phyloP scores from a whole-genome alignment of 1,140 invertebrate species.

The Micrasema minimum region DNA sequence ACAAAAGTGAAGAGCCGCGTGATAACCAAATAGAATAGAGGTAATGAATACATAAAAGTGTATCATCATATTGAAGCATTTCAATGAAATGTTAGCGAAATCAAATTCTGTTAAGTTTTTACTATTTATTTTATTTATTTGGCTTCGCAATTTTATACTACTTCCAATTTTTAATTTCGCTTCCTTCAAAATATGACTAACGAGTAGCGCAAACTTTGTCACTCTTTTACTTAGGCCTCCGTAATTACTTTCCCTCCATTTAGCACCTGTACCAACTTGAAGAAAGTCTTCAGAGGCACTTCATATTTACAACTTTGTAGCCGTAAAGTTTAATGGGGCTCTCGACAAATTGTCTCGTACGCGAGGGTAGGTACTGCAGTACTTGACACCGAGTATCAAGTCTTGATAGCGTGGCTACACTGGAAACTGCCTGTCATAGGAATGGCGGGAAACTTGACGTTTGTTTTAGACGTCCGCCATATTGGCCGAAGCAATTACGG shows the following conservation, averaged over 20 bases:
- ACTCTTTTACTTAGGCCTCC: neutral
- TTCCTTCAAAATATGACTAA: no score
- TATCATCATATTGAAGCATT: no score
- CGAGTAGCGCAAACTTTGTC: no score
- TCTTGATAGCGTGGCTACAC: constrained; percentile 23
- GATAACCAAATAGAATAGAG: no score
- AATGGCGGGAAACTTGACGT: neutral
- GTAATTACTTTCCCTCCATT: neutral
- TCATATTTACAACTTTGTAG: constrained; percentile 49
- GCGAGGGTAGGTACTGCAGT: constrained; percentile 3
- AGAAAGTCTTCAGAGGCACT: constrained; percentile 14
- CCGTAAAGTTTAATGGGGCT: constrained; percentile 49
- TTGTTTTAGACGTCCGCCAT: neutral
- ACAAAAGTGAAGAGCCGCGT: no score
- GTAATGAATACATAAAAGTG: no score
- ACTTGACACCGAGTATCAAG: constrained; percentile 25
- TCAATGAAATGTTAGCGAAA: no score
- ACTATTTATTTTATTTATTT: no score
- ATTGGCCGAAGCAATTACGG: constrained; percentile 18
- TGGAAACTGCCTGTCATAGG: constrained; percentile 3
- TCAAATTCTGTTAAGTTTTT: no score
- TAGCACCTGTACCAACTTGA: constrained; percentile 8
- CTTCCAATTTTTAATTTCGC: no score
- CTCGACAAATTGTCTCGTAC: constrained; percentile 49
- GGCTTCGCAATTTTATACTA: no score